Percentiles rank a stretch among this genome's conserved stretches.
phyloP scores from a whole-genome alignment of 92 coral and sea anemone species.

The Parazoanthus darwini region DNA sequence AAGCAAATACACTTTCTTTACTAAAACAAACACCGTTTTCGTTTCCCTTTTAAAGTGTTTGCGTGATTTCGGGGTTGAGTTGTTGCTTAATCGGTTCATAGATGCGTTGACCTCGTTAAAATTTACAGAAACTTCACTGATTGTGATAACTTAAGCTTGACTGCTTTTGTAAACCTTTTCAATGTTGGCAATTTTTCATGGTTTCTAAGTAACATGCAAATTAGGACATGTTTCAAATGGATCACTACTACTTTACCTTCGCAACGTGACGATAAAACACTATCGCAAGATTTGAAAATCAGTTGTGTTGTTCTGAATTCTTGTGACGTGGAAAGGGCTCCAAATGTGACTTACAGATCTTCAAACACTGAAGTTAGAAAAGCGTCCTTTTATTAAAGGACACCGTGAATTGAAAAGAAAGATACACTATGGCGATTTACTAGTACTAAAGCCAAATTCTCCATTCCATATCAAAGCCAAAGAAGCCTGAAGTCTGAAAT shows the following conservation, averaged over 20 bases:
- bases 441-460: neutral
- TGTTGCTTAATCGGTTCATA: neutral
- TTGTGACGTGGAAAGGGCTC: slow-evolving; percentile 13
- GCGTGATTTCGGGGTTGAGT: neutral
- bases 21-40: too few species aligned
- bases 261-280: slow-evolving; percentile 11
- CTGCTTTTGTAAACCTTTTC: neutral
- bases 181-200: neutral
- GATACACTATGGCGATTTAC: neutral
- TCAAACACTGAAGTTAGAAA: neutral
- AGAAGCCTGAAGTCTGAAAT: neutral
- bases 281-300: neutral
- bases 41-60: too few species aligned
- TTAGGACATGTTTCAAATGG: neutral
- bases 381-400: neutral
- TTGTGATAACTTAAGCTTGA: neutral
- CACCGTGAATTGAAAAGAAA: neutral
- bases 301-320: neutral
- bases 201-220: neutral
- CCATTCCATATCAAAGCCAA: neutral
- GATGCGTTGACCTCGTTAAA: neutral
- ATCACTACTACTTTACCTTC: neutral
- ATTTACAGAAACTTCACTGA: neutral
- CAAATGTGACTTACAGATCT: neutral
- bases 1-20: neutral